Evolutionary conservation across 2,113 vertebrate species (phyloP).

Genomic region (Steatornis caripensis): DNA sequence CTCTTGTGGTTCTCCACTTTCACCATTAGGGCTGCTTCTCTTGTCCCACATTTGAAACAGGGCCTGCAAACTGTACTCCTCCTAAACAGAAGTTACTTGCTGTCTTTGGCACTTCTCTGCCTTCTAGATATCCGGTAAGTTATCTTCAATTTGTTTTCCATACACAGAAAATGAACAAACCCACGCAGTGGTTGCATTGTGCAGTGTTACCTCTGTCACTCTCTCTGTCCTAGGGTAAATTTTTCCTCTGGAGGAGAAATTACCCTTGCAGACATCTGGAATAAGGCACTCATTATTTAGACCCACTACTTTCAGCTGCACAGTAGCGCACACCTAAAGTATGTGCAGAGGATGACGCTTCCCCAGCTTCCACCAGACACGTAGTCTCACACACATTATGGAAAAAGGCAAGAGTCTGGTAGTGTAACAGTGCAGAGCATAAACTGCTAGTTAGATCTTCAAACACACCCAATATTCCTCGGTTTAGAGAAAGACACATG

Average conservation of each 20-base stretch:
- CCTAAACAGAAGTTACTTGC: background rate
- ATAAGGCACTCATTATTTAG: background rate
- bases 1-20: background rate
- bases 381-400: background rate
- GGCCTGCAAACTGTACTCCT: background rate
- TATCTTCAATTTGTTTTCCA: background rate
- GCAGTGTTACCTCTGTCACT: background rate
- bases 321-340: background rate
- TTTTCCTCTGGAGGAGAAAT: background rate
- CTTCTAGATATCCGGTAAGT: background rate
- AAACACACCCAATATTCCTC: background rate
- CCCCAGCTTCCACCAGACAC: background rate
- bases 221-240: background rate
- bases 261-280: background rate
- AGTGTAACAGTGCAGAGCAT: background rate
- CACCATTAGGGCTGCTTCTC: background rate
- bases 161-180: background rate
- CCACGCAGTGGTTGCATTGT: background rate
- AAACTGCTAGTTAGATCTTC: slow-evolving; percentile 8
- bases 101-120: background rate
- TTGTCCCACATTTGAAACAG: background rate
- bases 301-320: background rate
- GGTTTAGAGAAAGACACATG: background rate
- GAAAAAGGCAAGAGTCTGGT: background rate
- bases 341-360: background rate